Percentiles rank a stretch among this genome's conserved stretches.
Conservation (phyloP, 2,113 vertebrate genomes). For the Tetraodon nigroviridis region DNA sequence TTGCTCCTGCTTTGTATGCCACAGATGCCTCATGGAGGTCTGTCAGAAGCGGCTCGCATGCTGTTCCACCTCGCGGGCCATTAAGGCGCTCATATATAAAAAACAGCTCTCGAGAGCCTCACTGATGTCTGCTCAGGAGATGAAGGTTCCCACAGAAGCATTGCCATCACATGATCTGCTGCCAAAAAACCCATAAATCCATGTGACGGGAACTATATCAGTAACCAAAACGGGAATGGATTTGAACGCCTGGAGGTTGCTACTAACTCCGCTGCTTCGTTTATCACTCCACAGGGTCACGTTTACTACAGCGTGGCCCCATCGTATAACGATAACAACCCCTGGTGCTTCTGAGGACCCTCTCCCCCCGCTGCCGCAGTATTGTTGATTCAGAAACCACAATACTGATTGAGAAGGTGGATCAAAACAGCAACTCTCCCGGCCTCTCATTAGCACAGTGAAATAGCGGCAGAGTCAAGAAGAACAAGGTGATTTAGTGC, state of each 20-base stretch:
- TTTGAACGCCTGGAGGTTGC: too few species aligned
- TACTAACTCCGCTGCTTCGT: not conserved
- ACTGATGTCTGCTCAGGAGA: not conserved
- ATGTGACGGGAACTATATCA: conserved; percentile 4
- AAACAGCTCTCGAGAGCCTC: not conserved
- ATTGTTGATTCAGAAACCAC: conserved; percentile 11
- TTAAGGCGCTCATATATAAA: conserved; percentile 10
- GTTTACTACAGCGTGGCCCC: not conserved
- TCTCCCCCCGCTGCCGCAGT: too few species aligned
- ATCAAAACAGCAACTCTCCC: conserved; percentile 10
- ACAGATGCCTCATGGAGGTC: not conserved
- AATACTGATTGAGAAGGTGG: conserved; percentile 26
- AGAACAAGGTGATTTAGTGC: conserved; percentile 24
- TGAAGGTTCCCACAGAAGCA: conserved; percentile 9
- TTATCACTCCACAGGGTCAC: not conserved
- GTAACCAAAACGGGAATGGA: not conserved
- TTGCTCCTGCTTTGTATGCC: conserved; percentile 8
- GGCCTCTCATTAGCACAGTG: conserved; percentile 19
- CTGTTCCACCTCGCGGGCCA: conserved; percentile 1
- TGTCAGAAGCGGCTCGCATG: not conserved
- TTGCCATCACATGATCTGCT: conserved; percentile 12
- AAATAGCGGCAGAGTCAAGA: conserved; percentile 32
- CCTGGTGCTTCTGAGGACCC: too few species aligned
- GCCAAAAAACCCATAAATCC: conserved; percentile 11
- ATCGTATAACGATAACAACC: not conserved